Evolutionary conservation across 1,140 invertebrate species (phyloP).

Genomic region (Wiebesia pumilae): DNA sequence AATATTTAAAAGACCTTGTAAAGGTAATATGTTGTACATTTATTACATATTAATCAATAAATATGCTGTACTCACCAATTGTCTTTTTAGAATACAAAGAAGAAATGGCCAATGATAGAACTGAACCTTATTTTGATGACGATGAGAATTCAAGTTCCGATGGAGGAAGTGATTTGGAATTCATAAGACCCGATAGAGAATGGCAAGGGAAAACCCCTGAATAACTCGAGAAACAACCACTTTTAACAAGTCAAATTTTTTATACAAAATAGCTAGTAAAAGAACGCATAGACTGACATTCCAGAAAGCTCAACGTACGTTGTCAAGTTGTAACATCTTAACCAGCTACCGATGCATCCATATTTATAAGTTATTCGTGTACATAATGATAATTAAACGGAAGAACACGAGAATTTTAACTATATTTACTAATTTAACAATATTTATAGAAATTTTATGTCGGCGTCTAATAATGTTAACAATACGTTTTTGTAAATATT

Average conservation of each 20-base stretch:
- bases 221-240: neutral
- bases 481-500: conserved; percentile 15
- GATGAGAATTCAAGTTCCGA: conserved; percentile 63
- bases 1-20: conserved; percentile 77
- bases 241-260: conserved; percentile 18
- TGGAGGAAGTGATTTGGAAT: conserved; percentile 73
- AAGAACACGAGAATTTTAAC: neutral
- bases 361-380: conserved; percentile 34
- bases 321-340: neutral
- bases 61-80: too few species aligned
- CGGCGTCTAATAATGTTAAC: neutral
- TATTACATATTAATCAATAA: too few species aligned
- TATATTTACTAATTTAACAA: conserved; percentile 33
- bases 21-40: conserved; percentile 44
- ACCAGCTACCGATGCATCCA: neutral
- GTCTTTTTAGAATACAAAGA: conserved; percentile 54
- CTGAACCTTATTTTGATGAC: conserved; percentile 73
- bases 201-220: conserved; percentile 48
- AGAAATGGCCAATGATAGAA: conserved; percentile 53
- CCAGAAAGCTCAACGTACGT: neutral
- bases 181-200: conserved; percentile 69
- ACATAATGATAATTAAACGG: conserved; percentile 26
- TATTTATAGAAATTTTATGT: conserved; percentile 4
- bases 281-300: conserved; percentile 38
- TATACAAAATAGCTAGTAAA: conserved; percentile 17